A percentile compares a stretch with the other conserved stretches of the same genome.
phyloP scores from a whole-genome alignment of 2,888 invertebrate species.

The Euclidia mi region DNA sequence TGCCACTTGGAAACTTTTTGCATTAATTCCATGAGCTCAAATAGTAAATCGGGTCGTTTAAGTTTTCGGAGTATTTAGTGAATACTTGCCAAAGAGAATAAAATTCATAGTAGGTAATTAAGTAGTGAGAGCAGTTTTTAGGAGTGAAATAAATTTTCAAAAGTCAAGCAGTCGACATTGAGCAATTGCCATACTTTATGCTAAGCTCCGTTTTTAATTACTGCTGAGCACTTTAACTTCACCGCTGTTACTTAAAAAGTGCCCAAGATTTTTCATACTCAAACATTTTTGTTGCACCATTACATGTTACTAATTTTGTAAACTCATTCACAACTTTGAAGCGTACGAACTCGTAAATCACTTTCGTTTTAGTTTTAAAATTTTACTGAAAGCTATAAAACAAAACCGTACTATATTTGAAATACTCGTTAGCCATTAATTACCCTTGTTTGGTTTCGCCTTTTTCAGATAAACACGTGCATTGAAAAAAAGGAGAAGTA shows the following conservation, averaged over 20 bases:
- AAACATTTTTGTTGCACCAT: too few relatives aligned
- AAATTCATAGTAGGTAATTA: conserved; percentile 56
- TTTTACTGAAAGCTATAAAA: too few relatives aligned
- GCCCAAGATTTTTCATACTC: conserved; percentile 6
- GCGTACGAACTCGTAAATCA: too few relatives aligned
- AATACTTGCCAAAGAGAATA: conserved; percentile 35
- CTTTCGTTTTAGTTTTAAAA: too few relatives aligned
- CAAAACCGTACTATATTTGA: too few relatives aligned
- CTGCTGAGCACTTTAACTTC: conserved; percentile 76
- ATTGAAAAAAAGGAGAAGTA: too few relatives aligned
- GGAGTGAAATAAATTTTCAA: conserved; percentile 66
- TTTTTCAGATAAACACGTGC: too few relatives aligned
- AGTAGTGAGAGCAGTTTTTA: conserved; percentile 57
- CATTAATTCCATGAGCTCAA: too few relatives aligned
- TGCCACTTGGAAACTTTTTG: too few relatives aligned
- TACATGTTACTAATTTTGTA: background rate
- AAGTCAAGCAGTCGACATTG: conserved; percentile 76
- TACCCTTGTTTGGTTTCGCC: too few relatives aligned
- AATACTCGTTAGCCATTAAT: too few relatives aligned
- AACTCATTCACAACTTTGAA: too few relatives aligned
- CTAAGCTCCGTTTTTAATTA: conserved; percentile 84
- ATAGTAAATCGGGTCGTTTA: background rate
- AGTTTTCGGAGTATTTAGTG: conserved; percentile 30
- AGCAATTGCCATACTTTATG: conserved; percentile 84
- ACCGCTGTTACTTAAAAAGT: conserved; percentile 62